Conservation (phyloP, 1,140 invertebrate genomes). For the Anagrus nilaparvatae region DNA sequence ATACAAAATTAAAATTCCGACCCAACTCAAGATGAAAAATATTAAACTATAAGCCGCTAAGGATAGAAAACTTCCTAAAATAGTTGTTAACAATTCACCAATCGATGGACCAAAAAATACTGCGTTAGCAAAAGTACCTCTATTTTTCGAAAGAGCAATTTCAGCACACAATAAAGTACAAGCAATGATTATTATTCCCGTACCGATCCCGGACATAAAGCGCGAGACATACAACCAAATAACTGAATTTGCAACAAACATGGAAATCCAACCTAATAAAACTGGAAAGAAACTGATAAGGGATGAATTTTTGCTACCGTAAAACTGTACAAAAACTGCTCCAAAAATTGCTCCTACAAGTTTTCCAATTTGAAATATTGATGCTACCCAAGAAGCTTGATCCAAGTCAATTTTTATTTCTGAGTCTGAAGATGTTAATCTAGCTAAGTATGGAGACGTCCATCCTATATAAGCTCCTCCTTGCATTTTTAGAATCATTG, state of each 20-base stretch:
- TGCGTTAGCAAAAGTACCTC: too few relatives aligned
- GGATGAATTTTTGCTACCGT: constrained; percentile 6
- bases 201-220: too few relatives aligned
- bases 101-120: constrained; percentile 31
- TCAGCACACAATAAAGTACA: too few relatives aligned
- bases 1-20: constrained; percentile 53
- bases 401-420: constrained; percentile 43
- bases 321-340: constrained; percentile 28
- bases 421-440: constrained; percentile 37
- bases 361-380: constrained; percentile 41
- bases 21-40: constrained; percentile 54
- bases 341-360: constrained; percentile 31
- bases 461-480: constrained; percentile 17
- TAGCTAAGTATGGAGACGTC: constrained; percentile 48
- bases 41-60: constrained; percentile 47
- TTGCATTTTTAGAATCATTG: constrained; percentile 16
- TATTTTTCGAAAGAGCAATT: too few relatives aligned
- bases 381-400: constrained; percentile 54
- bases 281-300: not conserved
- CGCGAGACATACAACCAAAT: too few relatives aligned
- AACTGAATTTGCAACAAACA: not conserved
- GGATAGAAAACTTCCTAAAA: constrained; percentile 50
- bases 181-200: too few relatives aligned
- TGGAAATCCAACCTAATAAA: not conserved
- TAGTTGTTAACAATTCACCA: constrained; percentile 60